Percentiles rank a stretch among this genome's conserved stretches.
phyloP scores from a whole-genome alignment of 2,113 vertebrate genomes.

The Amblyopsis rosae region DNA sequence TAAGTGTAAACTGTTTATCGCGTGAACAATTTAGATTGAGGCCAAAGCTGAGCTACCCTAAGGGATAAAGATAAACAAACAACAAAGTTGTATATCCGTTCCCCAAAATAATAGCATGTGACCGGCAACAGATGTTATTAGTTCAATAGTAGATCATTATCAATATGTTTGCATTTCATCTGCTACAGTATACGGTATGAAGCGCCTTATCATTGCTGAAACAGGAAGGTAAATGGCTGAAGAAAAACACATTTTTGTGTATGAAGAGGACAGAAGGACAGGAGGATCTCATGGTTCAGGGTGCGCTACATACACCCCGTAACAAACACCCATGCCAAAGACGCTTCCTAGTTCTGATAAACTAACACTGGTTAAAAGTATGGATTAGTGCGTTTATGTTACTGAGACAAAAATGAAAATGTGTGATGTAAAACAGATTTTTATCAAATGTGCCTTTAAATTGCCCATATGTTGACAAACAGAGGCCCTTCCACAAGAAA shows the following conservation, averaged over 20 bases:
- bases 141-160: not conserved
- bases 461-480: too few species aligned
- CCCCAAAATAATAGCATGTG: slow-evolving; percentile 2
- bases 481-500: too few species aligned
- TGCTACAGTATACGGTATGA: not conserved
- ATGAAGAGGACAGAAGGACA: slow-evolving; percentile 31
- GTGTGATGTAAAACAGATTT: too few species aligned
- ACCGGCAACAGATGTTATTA: slow-evolving; percentile 2
- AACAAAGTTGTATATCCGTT: not conserved
- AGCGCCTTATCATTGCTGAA: not conserved
- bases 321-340: slow-evolving; percentile 51
- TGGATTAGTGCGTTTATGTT: too few species aligned
- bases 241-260: slow-evolving; percentile 9
- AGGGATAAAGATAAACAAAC: slow-evolving; percentile 23
- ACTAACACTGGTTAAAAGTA: too few species aligned
- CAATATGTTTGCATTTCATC: too few species aligned
- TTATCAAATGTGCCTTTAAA: too few species aligned
- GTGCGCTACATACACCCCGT: slow-evolving; percentile 27
- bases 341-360: not conserved
- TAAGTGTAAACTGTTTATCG: slow-evolving; percentile 44
- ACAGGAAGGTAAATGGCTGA: slow-evolving; percentile 6
- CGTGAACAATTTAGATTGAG: slow-evolving; percentile 31
- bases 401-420: too few species aligned
- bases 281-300: slow-evolving; percentile 41
- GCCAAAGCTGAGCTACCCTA: slow-evolving; percentile 45